Conservation (phyloP, 2,888 invertebrate species). For the Andrena camellia region DNA sequence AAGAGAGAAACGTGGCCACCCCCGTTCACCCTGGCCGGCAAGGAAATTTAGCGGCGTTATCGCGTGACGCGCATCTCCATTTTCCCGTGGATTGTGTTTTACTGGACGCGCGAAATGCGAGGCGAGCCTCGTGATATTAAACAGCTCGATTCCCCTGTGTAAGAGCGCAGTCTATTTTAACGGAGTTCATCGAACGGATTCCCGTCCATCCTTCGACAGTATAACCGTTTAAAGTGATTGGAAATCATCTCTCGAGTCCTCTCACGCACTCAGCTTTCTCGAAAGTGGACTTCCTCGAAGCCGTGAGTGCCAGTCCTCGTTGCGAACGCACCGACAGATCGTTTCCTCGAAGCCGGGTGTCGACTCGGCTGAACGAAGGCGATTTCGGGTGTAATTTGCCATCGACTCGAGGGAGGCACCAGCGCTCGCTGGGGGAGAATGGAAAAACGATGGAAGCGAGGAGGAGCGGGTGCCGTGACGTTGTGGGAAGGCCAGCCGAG, state of each 20-base stretch:
- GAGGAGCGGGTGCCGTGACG: constrained; percentile 29
- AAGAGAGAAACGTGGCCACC: constrained; percentile 39
- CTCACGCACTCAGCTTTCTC: neutral
- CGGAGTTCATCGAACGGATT: neutral
- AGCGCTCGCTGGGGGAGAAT: constrained; percentile 33
- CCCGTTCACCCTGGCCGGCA: neutral
- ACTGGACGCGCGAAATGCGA: neutral
- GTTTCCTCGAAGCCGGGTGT: constrained; percentile 49
- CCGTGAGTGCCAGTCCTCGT: constrained; percentile 11
- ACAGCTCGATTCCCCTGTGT: too few relatives aligned
- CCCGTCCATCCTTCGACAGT: neutral
- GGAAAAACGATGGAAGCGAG: constrained; percentile 14
- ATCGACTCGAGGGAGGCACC: constrained; percentile 36
- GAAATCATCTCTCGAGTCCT: neutral
- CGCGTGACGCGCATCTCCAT: constrained; percentile 1
- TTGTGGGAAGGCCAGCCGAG: constrained; percentile 20
- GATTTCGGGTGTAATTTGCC: constrained; percentile 62
- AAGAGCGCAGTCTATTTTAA: too few relatives aligned
- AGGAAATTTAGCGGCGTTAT: constrained; percentile 32
- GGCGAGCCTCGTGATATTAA: too few relatives aligned
- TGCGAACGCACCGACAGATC: constrained; percentile 51
- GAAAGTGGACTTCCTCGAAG: constrained; percentile 49
- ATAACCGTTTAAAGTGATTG: neutral
- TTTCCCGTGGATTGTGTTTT: constrained; percentile 1
- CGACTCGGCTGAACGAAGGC: constrained; percentile 13